phyloP scores from a whole-genome alignment of 2,797 vertebrate species.

The Acrossocheilus wenchowensis region DNA sequence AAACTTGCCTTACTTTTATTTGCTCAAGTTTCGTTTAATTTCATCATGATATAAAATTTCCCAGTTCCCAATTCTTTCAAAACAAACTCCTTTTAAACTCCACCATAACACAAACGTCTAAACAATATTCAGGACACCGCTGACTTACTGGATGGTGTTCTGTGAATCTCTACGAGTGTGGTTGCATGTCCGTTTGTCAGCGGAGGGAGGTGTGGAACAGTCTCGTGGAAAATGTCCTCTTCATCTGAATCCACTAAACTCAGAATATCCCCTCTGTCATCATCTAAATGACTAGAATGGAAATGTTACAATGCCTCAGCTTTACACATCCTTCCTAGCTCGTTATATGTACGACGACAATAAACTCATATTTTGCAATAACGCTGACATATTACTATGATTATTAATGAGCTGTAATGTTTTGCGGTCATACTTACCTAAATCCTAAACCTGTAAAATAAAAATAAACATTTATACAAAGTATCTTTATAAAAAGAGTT shows the following conservation, averaged over 20 bases:
- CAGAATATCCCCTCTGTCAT: slow-evolving; percentile 78
- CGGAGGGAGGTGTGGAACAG: slow-evolving; percentile 74
- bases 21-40: background rate
- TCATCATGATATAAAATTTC: background rate
- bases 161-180: slow-evolving; percentile 78
- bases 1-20: background rate
- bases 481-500: background rate
- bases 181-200: slow-evolving; percentile 68
- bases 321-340: background rate
- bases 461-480: slow-evolving; percentile 33
- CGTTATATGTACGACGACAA: background rate
- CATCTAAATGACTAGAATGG: slow-evolving; percentile 65
- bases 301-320: background rate
- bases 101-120: background rate
- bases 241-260: slow-evolving; percentile 93
- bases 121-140: background rate
- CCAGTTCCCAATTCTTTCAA: background rate
- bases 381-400: background rate
- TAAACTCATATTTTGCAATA: background rate
- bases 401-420: background rate
- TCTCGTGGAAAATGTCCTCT: slow-evolving; percentile 75
- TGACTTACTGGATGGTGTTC: slow-evolving; percentile 72
- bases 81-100: background rate
- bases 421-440: slow-evolving; percentile 69
- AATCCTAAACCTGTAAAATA: slow-evolving; percentile 69